Base-by-base conservation (phyloP, 2,888 invertebrate species). In the Brachypalpus laphriformis region DNA sequence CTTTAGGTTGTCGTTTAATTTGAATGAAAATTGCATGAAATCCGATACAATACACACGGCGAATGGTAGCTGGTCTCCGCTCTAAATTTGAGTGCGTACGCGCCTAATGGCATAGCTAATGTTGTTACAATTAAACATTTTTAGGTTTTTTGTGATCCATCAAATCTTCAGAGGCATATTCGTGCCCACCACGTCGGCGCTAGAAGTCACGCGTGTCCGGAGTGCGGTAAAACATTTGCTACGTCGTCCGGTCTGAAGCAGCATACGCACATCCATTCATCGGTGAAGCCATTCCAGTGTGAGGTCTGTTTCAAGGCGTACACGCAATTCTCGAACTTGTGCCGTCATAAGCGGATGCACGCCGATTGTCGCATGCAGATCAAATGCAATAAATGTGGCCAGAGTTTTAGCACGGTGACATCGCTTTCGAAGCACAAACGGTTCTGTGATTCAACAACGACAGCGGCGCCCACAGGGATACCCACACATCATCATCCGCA, bases 311-410 rank as follows among this genome's bases (percentile, higher is more conserved):
- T 96, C 91, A 99, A 99, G 95, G 96, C 98, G 8, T 99, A 99
- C 93, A 99, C 99, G 2, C 99, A 99, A 93, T 99, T 99, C 92
- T 99, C 99, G 42, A 99, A 99, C 92, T 94, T 99, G 90, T 99
- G 99, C 91, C 96, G 99, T n/a, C 99, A 99, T 93, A 98, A 98
- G 91, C 97, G 99, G 76, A 99, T 99, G 98, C 99, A 99, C 94
- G 96, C 96, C 70, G 97, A 97, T 91, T 99, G 99, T 92, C 96
- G 98, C 89, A 96, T 96, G 92, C 96, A 97, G 90, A 97, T 97
- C 90, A 98, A 98, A 93, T 99, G 99, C 93, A 95, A 94, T 89
- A 98, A 98, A 94, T 99, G 99, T 91, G 96, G 96, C 25, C 97
- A 98, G 90, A 96, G 96, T 34, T 99, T 99, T 93, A 96, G 96